A percentile compares a stretch with the other conserved stretches of the same genome.
These are phyloP conservation scores for Altica lythri DNA, from an alignment of 2,888 invertebrate species.

Conservation along the genomic window DNA sequence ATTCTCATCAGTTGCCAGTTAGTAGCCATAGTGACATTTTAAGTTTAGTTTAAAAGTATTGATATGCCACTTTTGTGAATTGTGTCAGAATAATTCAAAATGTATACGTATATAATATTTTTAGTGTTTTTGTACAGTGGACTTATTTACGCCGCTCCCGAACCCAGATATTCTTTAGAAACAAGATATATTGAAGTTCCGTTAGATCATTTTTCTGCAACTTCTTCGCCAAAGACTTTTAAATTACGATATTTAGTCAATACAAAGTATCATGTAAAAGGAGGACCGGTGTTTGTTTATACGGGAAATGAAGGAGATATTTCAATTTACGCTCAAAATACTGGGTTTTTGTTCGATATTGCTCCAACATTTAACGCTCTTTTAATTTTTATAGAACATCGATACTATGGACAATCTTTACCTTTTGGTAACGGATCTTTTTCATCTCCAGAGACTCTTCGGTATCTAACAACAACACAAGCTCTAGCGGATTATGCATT, in stretches of 20 bases:
- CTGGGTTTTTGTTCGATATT: constrained; percentile 93
- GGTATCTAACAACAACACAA: constrained; percentile 86
- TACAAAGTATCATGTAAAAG: constrained; percentile 70
- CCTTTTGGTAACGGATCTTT: constrained; percentile 83
- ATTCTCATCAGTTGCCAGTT: no score
- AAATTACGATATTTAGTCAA: constrained; percentile 80
- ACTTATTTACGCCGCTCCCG: background rate
- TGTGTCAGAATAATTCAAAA: background rate
- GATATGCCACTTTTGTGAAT: no score
- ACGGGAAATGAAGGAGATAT: constrained; percentile 96
- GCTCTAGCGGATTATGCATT: constrained; percentile 92
- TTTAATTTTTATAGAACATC: constrained; percentile 91
- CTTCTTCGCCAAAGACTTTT: constrained; percentile 69
- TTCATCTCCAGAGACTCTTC: constrained; percentile 62
- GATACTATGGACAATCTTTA: constrained; percentile 90
- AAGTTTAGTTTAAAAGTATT: no score
- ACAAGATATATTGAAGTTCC: constrained; percentile 65
- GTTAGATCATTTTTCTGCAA: constrained; percentile 85
- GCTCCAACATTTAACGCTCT: constrained; percentile 80
- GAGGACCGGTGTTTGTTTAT: constrained; percentile 88
- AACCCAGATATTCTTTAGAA: constrained; percentile 21
- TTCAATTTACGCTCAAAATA: constrained; percentile 84
- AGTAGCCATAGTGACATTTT: no score
- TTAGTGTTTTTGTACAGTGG: background rate
- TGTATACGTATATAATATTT: background rate